Evolutionary conservation across 2,113 vertebrate species (phyloP).

Genomic region (Sceloporus tristichus): DNA sequence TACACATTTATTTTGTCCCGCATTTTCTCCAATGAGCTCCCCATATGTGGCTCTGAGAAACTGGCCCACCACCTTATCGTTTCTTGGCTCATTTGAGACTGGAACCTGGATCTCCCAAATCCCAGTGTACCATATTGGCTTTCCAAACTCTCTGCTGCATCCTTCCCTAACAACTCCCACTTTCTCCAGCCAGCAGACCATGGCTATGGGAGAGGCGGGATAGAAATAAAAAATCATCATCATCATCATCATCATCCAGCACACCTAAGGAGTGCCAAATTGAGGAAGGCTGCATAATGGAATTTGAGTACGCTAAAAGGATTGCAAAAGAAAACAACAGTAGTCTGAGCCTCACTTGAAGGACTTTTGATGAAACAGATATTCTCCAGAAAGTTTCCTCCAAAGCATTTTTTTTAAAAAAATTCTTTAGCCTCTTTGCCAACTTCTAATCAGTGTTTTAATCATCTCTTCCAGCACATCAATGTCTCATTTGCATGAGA

Average conservation of each 20-base stretch:
- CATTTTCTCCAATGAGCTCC: no score
- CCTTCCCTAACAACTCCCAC: background rate
- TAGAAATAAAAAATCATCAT: no score
- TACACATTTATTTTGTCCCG: no score
- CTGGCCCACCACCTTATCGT: no score
- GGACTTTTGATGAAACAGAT: constrained; percentile 47
- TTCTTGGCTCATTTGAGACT: no score
- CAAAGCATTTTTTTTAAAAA: background rate
- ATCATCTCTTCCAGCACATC: constrained; percentile 9
- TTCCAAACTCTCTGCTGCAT: no score
- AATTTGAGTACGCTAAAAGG: background rate
- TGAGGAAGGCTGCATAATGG: background rate
- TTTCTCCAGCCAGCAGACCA: background rate
- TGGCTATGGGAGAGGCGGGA: background rate
- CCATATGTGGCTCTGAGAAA: no score
- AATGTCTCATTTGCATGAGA: constrained; percentile 34
- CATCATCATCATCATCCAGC: no score
- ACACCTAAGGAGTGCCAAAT: background rate
- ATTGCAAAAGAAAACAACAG: background rate
- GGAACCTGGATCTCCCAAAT: background rate
- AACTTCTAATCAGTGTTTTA: constrained; percentile 26
- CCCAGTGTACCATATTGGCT: background rate
- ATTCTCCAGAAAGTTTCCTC: constrained; percentile 41
- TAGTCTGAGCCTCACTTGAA: background rate
- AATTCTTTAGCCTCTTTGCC: constrained; percentile 19